phyloP scores from a whole-genome alignment of 1,140 invertebrate genomes.

The Chrysopa pallens region DNA sequence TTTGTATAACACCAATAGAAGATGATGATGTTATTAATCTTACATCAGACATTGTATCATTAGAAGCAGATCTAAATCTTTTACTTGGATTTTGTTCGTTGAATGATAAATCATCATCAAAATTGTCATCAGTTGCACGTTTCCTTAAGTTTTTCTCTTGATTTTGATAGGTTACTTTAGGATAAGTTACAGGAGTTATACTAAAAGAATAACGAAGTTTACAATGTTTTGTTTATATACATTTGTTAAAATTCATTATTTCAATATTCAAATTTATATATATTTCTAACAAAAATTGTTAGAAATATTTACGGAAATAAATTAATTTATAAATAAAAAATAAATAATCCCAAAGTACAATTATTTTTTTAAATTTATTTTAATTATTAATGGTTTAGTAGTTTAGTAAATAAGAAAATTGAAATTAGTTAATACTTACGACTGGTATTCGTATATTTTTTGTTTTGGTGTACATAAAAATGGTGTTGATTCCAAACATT shows the following conservation, averaged over 20 bases:
- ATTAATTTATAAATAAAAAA: conserved; percentile 1
- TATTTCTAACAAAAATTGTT: too few relatives aligned
- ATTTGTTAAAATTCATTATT: too few relatives aligned
- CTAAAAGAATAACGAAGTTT: conserved; percentile 2
- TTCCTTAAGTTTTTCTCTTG: background rate
- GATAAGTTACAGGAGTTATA: conserved; percentile 8
- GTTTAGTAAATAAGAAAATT: conserved; percentile 1
- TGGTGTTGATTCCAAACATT: conserved; percentile 12
- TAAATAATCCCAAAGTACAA: background rate
- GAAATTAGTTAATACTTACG: conserved; percentile 3
- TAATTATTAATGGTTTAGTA: background rate
- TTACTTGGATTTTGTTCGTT: conserved; percentile 8
- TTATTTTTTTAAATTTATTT: too few relatives aligned
- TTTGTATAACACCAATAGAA: background rate
- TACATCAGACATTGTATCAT: background rate
- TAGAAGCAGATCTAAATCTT: background rate
- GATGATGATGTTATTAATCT: conserved; percentile 4
- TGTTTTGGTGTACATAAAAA: conserved; percentile 14
- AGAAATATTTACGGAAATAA: background rate
- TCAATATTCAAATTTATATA: too few relatives aligned
- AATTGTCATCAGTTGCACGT: background rate
- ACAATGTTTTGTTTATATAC: too few relatives aligned
- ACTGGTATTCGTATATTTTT: background rate
- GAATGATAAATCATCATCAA: conserved; percentile 6
- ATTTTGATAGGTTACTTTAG: conserved; percentile 8